Base-by-base conservation (phyloP, 2,113 vertebrate species). In the Myiozetetes cayanensis region DNA sequence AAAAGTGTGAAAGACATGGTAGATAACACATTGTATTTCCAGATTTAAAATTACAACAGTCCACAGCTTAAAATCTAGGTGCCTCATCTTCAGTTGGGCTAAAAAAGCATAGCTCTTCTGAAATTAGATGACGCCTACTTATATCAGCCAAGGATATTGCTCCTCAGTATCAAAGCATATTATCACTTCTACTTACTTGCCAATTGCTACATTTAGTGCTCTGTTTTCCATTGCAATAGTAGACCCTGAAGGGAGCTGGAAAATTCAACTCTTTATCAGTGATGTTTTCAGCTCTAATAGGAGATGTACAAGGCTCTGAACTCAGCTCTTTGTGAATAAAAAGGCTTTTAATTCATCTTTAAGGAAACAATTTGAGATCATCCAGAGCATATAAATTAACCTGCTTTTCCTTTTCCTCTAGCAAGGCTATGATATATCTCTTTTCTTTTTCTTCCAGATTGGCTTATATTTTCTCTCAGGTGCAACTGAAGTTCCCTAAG, bases 401-500 rank as follows among this genome's bases (percentile, higher is more conserved):
- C 76, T 92, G 75, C 75, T 95, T 94, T 95, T 94, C 67, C 73
- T 90, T 90, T 91, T 83, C 82, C 84, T 91, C 76, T 85, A 93
- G 70, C 83, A 92, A 89, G 59, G 61, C 65, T 75, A 81, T 96
- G 75, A 93, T 47, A 66, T 21, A 85, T 53, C 15, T 89, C 56
- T 93, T 93, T 93, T 94, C 46, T 94, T 92, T 94, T 89, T 75
- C 61, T 95, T 92, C 86, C 83, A 92, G 94, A 72, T 93, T 96
- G 93, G 87, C 86, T 89, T 92, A 84, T 84, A 81, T 92, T 89
- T 94, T 95, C 74, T 96, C 80, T 95, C 96, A 96, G 96, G 95
- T 97, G 86, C 78, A 96, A 94, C 77, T 80, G 74, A 61, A 91
- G 46, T 94, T 93, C 97, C 94, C 94, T 85, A 92, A 96, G 94